Percentiles rank a stretch among this genome's conserved stretches.
Conservation (phyloP, 2,113 vertebrate species). For the Crotalus horridus region DNA sequence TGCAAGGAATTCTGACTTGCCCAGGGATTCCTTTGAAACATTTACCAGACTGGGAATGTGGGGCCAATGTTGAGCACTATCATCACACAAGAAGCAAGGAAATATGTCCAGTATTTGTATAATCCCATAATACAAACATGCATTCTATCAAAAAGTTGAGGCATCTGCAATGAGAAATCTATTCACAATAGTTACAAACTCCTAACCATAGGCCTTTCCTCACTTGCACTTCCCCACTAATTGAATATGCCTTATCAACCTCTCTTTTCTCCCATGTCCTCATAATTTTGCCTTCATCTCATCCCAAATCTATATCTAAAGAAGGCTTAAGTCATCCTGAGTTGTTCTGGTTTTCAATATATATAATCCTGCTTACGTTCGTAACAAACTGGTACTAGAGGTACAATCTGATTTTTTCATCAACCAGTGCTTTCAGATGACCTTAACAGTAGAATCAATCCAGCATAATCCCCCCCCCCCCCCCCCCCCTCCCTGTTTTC, state of each 20-base stretch:
- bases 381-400: neutral
- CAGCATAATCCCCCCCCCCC: neutral
- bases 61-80: neutral
- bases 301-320: neutral
- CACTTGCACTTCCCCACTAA: neutral
- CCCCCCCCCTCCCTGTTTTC: too few relatives aligned
- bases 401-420: neutral
- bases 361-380: neutral
- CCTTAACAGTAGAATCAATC: neutral
- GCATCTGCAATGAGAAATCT: neutral
- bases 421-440: neutral
- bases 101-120: neutral
- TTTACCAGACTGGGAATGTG: neutral
- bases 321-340: neutral
- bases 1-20: neutral
- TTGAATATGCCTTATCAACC: neutral
- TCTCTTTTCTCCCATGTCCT: neutral
- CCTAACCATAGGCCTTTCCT: neutral
- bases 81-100: neutral
- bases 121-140: neutral
- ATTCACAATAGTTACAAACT: neutral
- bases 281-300: neutral
- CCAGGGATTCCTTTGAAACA: neutral
- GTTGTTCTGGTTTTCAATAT: neutral
- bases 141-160: neutral